These are phyloP conservation scores for Oeneis ivallda DNA, from an alignment of 2,888 invertebrate genomes.

Conservation along the genomic window DNA sequence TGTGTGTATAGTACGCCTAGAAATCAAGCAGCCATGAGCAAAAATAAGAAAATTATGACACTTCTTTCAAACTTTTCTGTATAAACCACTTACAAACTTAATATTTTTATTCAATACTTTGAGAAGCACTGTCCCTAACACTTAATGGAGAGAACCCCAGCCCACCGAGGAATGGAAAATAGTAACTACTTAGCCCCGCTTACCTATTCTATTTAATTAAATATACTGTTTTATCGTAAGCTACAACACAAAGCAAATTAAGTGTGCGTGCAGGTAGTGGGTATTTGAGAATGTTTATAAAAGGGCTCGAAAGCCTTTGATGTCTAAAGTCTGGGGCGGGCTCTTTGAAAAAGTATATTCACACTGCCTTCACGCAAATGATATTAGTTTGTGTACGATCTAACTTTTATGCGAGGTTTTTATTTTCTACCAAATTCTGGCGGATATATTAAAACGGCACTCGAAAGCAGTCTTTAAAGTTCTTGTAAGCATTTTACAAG, in stretches of 20 bases:
- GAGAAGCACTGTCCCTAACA: constrained; percentile 10
- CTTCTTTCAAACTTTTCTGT: not conserved
- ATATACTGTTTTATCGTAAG: constrained; percentile 32
- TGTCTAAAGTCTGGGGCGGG: constrained; percentile 26
- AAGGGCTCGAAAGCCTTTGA: constrained; percentile 32
- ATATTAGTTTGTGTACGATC: constrained; percentile 12
- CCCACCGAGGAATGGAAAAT: constrained; percentile 32
- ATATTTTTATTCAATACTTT: constrained; percentile 6
- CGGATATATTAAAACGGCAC: not conserved
- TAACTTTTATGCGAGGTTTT: constrained; percentile 10
- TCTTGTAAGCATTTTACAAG: too few species aligned
- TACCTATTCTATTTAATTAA: constrained; percentile 40
- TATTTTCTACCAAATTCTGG: constrained; percentile 5
- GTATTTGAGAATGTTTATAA: constrained; percentile 32
- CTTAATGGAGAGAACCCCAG: constrained; percentile 20
- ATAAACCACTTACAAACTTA: too few species aligned
- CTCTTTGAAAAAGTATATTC: constrained; percentile 30
- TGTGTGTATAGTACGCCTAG: not conserved
- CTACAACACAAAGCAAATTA: constrained; percentile 37
- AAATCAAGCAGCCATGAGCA: not conserved
- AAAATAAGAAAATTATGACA: not conserved
- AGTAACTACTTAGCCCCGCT: constrained; percentile 28
- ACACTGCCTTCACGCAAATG: constrained; percentile 17
- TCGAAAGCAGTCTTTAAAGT: too few species aligned
- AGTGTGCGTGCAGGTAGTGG: constrained; percentile 35